A percentile compares a stretch with the other conserved stretches of the same genome.
Conservation (phyloP, 2,113 vertebrate species). For the Oostethus manadensis region DNA sequence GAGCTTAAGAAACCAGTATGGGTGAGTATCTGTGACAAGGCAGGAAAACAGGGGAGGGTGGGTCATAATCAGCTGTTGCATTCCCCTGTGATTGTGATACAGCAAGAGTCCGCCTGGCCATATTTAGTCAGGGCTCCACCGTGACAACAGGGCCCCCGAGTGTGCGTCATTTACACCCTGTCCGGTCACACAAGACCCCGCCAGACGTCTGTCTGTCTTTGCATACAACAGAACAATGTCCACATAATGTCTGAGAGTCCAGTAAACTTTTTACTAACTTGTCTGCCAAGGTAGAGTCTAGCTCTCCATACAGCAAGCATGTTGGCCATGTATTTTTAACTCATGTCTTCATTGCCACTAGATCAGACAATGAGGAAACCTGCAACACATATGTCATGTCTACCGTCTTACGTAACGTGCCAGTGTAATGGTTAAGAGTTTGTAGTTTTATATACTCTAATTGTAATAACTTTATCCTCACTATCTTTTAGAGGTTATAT, state of each 20-base stretch:
- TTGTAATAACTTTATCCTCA: no score
- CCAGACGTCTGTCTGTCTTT: conserved; percentile 42
- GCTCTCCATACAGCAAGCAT: conserved; percentile 32
- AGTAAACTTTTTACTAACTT: conserved; percentile 20
- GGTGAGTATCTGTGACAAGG: conserved; percentile 32
- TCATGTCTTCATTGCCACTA: conserved; percentile 38
- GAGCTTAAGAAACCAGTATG: conserved; percentile 11
- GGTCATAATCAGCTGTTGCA: conserved; percentile 77
- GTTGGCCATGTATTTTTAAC: conserved; percentile 61
- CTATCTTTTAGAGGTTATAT: no score
- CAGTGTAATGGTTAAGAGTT: conserved; percentile 3
- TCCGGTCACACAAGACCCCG: conserved; percentile 45
- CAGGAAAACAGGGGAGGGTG: conserved; percentile 31
- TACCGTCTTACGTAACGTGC: conserved; percentile 40
- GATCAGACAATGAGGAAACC: conserved; percentile 42
- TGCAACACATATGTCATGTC: conserved; percentile 61
- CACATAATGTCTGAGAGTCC: conserved; percentile 52
- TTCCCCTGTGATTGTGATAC: conserved; percentile 75
- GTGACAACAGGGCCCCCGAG: conserved; percentile 66
- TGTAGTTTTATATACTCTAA: not conserved
- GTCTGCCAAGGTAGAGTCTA: conserved; percentile 40
- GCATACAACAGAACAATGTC: conserved; percentile 41
- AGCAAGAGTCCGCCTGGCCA: conserved; percentile 76
- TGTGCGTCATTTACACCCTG: conserved; percentile 80
- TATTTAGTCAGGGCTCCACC: conserved; percentile 85